Percentiles rank a stretch among this genome's conserved stretches.
Conservation (phyloP, 2,113 vertebrate species). For the Carollia perspicillata region DNA sequence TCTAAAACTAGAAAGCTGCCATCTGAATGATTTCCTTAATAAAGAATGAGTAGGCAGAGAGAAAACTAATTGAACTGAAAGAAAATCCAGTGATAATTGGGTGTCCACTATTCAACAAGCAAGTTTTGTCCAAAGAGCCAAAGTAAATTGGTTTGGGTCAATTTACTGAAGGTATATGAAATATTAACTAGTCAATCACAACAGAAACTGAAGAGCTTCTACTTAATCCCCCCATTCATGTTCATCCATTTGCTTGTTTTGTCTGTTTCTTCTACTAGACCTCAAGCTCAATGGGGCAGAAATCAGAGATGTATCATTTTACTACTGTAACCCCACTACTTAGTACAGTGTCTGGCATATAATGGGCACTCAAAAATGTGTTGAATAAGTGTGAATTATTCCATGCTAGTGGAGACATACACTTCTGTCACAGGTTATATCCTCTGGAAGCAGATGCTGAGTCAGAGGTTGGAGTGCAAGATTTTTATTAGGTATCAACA, state of each 20-base stretch:
- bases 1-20: neutral
- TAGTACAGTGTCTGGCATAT: neutral
- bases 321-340: neutral
- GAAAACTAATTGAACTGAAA: neutral
- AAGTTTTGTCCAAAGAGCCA: neutral
- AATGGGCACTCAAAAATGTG: neutral
- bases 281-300: neutral
- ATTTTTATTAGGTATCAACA: neutral
- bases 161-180: neutral
- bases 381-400: neutral
- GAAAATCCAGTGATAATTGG: neutral
- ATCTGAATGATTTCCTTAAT: slow-evolving; percentile 27
- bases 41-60: neutral
- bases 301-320: neutral
- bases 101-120: neutral
- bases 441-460: neutral
- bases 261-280: neutral
- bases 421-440: neutral
- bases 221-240: neutral
- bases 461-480: neutral
- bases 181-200: neutral
- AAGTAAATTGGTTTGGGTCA: neutral
- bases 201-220: neutral
- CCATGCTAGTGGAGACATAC: neutral
- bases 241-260: neutral